Conservation (phyloP, 2,113 vertebrate genomes). For the Scophthalmus maximus region DNA sequence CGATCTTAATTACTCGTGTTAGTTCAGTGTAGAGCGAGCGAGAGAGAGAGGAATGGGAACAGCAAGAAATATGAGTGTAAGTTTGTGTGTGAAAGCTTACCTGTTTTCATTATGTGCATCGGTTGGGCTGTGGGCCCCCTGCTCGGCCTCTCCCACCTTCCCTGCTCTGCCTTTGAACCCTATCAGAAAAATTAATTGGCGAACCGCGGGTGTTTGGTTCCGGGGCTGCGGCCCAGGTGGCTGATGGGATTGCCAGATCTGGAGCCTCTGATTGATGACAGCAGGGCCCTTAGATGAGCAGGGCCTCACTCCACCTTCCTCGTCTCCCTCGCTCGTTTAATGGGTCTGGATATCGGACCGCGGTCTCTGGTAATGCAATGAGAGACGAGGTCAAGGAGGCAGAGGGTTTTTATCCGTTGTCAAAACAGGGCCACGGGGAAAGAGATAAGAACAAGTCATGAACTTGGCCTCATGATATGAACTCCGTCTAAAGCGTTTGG, state of each 20-base stretch:
- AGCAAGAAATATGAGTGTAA: neutral
- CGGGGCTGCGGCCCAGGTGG: constrained; percentile 74
- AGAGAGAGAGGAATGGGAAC: constrained; percentile 5
- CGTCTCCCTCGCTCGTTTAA: constrained; percentile 30
- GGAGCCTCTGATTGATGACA: constrained; percentile 78
- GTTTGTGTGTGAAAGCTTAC: neutral
- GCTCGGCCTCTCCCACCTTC: constrained; percentile 30
- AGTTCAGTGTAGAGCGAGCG: constrained; percentile 3
- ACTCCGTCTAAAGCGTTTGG: constrained; percentile 40
- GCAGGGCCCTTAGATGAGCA: constrained; percentile 69
- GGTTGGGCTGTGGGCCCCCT: constrained; percentile 37
- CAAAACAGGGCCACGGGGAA: constrained; percentile 46
- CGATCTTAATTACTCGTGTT: constrained; percentile 37
- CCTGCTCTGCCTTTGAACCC: constrained; percentile 68
- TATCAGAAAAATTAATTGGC: constrained; percentile 80
- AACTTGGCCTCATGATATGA: constrained; percentile 40
- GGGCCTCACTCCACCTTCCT: constrained; percentile 32
- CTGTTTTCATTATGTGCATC: neutral
- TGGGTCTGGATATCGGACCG: constrained; percentile 40
- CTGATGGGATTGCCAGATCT: constrained; percentile 84
- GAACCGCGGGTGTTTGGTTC: constrained; percentile 68
- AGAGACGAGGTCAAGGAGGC: constrained; percentile 51
- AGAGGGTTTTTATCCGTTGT: constrained; percentile 48
- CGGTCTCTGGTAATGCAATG: constrained; percentile 73
- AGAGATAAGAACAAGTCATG: constrained; percentile 62